Evolutionary conservation across 2,888 invertebrate species (phyloP).

Genomic region (Phoronis australis): DNA sequence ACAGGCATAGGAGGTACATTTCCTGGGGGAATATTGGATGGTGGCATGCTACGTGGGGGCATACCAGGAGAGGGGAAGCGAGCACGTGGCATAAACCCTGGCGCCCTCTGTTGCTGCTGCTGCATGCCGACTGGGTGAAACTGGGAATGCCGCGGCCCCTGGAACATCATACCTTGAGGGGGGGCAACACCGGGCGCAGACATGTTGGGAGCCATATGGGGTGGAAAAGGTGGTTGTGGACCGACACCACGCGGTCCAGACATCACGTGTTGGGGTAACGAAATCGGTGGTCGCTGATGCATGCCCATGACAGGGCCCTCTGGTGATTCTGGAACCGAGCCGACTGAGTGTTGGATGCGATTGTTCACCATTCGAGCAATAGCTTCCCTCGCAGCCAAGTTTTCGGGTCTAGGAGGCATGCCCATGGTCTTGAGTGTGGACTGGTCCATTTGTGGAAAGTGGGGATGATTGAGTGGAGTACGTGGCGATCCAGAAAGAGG

Average conservation of each 20-base stretch:
- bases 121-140: constrained; percentile 38
- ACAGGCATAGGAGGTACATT: constrained; percentile 11
- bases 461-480: too few species aligned
- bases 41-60: background rate
- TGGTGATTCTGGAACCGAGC: constrained; percentile 9
- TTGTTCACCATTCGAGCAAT: constrained; percentile 78
- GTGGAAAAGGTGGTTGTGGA: constrained; percentile 5
- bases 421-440: too few species aligned
- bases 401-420: too few species aligned
- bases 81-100: constrained; percentile 6
- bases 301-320: background rate
- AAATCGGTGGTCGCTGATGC: background rate
- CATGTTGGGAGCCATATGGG: constrained; percentile 2
- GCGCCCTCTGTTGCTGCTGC: constrained; percentile 43
- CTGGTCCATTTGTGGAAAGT: too few species aligned
- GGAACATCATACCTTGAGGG: too few species aligned
- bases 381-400: constrained; percentile 70
- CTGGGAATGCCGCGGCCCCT: background rate
- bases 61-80: constrained; percentile 1
- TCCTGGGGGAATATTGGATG: constrained; percentile 6
- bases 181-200: constrained; percentile 5
- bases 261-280: too few species aligned
- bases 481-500: too few species aligned
- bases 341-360: constrained; percentile 30
- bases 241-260: too few species aligned